A percentile compares a stretch with the other conserved stretches of the same genome.
Evolutionary conservation across 2,113 vertebrate genomes (phyloP).

Genomic region (Pachycephala philippinensis): DNA sequence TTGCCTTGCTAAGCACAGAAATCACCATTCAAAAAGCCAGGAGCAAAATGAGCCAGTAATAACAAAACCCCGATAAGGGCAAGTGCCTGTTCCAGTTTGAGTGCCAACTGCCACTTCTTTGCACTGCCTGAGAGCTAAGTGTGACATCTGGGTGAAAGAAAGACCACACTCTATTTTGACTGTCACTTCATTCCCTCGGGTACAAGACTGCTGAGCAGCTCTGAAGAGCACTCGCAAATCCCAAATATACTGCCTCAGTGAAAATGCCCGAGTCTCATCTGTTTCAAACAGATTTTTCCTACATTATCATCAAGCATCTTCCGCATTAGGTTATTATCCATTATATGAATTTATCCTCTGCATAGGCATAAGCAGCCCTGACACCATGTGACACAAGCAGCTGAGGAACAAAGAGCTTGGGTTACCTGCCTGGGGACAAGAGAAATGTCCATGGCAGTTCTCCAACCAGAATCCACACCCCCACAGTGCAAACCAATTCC

Average conservation of each 20-base stretch:
- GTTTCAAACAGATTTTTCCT: not conserved
- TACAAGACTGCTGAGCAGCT: not conserved
- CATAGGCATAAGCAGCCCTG: not conserved
- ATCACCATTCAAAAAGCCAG: not conserved
- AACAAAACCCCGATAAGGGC: not conserved
- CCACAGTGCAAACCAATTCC: not conserved
- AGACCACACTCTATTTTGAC: not conserved
- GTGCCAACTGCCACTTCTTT: not conserved
- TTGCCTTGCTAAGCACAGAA: not conserved
- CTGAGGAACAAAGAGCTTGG: not conserved
- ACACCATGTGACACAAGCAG: not conserved
- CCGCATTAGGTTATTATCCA: not conserved
- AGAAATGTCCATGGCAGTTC: not conserved
- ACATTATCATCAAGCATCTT: not conserved
- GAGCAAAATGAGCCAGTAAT: not conserved
- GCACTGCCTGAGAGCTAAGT: not conserved
- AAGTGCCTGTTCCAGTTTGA: not conserved
- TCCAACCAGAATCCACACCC: not conserved
- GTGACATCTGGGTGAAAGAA: slow-evolving; percentile 40
- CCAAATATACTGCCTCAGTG: not conserved
- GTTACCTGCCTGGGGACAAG: not conserved
- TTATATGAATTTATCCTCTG: not conserved
- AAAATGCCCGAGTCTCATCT: not conserved
- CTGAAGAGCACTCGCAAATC: not conserved
- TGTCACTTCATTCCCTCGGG: slow-evolving; percentile 13